These are phyloP conservation scores for Saxicola maurus DNA, from an alignment of 2,797 vertebrate genomes.

Conservation along the genomic window DNA sequence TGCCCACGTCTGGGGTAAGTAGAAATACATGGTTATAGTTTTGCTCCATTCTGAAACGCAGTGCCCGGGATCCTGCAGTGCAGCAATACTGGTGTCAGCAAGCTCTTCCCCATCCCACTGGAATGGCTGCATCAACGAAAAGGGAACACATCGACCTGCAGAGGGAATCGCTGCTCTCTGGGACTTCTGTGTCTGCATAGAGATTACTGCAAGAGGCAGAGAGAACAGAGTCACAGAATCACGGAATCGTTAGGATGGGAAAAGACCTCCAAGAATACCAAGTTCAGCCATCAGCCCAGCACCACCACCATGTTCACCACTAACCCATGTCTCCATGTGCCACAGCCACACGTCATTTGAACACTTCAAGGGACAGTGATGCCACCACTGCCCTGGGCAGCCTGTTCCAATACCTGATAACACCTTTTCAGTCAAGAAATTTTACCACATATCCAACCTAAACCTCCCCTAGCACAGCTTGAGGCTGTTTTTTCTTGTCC, in stretches of 20 bases:
- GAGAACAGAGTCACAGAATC: not conserved
- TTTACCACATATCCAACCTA: not conserved
- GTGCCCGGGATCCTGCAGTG: constrained; percentile 31
- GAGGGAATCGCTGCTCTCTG: constrained; percentile 43
- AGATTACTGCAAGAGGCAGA: constrained; percentile 69
- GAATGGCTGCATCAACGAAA: constrained; percentile 34
- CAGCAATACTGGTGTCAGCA: constrained; percentile 7
- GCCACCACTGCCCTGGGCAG: not conserved
- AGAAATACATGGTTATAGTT: constrained; percentile 37
- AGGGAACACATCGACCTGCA: constrained; percentile 52
- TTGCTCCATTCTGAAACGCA: constrained; percentile 21
- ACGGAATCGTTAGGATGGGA: not conserved
- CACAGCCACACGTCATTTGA: not conserved
- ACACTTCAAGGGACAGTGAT: not conserved
- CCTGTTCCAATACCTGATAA: not conserved
- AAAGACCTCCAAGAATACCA: not conserved
- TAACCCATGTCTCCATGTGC: not conserved
- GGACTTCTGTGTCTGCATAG: constrained; percentile 66
- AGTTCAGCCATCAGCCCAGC: not conserved
- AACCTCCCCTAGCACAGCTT: not conserved
- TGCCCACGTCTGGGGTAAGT: constrained; percentile 30
- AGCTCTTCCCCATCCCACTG: constrained; percentile 45
- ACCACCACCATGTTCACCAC: not conserved
- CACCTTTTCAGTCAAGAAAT: not conserved
- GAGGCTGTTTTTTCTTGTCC: not conserved